Evolutionary conservation across 2,113 vertebrate species (phyloP).

Genomic region (Ictalurus punctatus): DNA sequence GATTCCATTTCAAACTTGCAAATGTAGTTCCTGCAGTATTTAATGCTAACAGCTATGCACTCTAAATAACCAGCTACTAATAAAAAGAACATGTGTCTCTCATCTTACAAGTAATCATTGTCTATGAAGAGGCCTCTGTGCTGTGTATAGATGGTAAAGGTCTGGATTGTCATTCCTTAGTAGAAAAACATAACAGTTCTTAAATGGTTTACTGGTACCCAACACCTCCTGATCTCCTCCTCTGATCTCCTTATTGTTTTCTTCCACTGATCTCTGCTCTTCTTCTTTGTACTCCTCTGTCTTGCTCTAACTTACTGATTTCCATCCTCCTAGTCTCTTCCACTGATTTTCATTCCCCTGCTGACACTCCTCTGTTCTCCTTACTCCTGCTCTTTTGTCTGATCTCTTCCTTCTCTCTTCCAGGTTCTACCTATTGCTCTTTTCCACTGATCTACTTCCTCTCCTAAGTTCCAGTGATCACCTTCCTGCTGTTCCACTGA

Average conservation of each 20-base stretch:
- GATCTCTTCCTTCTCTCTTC: not conserved
- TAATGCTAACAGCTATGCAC: too few relatives aligned
- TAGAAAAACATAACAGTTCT: not conserved
- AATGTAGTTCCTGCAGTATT: not conserved
- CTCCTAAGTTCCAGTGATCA: not conserved
- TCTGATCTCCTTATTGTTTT: not conserved
- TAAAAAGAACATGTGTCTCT: not conserved
- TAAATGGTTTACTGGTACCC: not conserved
- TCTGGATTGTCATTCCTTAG: not conserved
- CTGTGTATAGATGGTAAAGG: not conserved
- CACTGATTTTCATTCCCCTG: not conserved
- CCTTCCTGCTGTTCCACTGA: not conserved
- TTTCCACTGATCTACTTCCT: not conserved
- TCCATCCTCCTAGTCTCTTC: not conserved
- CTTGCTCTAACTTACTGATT: not conserved
- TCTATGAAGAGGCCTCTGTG: not conserved
- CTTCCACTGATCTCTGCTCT: not conserved
- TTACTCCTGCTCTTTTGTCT: not conserved
- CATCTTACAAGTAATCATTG: not conserved
- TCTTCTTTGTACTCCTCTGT: not conserved
- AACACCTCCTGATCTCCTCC: not conserved
- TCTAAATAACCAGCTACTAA: not conserved
- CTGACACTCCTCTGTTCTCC: not conserved
- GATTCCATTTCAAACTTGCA: not conserved
- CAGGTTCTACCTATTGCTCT: not conserved